phyloP scores from a whole-genome alignment of 2,888 invertebrate genomes.

The Muschampia plurimacula region DNA sequence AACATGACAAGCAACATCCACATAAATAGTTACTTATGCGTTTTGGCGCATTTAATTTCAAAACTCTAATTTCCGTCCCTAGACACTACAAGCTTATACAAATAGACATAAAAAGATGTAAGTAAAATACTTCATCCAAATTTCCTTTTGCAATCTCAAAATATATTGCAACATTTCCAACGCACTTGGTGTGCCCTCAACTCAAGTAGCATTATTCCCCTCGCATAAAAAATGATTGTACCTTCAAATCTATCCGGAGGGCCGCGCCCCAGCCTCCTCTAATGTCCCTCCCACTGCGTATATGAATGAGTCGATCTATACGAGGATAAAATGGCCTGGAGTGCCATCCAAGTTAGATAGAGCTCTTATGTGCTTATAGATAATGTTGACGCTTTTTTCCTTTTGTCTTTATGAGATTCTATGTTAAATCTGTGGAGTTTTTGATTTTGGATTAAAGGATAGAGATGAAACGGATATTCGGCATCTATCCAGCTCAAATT shows the following conservation, averaged over 20 bases:
- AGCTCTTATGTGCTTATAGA: constrained; percentile 26
- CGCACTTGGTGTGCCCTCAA: constrained; percentile 51
- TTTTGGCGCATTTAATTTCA: too few relatives aligned
- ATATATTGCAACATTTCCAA: not conserved
- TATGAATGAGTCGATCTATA: constrained; percentile 67
- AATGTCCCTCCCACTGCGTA: constrained; percentile 58
- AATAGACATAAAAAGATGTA: too few relatives aligned
- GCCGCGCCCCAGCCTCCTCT: constrained; percentile 63
- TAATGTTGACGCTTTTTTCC: not conserved
- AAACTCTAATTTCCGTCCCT: too few relatives aligned
- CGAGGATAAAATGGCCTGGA: constrained; percentile 50
- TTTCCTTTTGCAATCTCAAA: too few relatives aligned
- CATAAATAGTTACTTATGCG: too few relatives aligned
- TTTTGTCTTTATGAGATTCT: not conserved
- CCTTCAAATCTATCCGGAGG: constrained; percentile 85
- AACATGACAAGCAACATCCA: too few relatives aligned
- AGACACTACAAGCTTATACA: too few relatives aligned
- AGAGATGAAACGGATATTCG: too few relatives aligned
- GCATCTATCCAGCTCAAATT: too few relatives aligned
- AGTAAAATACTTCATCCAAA: too few relatives aligned
- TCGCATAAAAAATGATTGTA: constrained; percentile 86
- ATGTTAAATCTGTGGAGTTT: not conserved
- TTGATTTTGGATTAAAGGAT: not conserved
- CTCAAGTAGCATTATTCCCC: constrained; percentile 68
- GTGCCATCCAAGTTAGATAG: constrained; percentile 39